Evolutionary conservation across 2,113 vertebrate species (phyloP).

Genomic region (Hassar affinis): DNA sequence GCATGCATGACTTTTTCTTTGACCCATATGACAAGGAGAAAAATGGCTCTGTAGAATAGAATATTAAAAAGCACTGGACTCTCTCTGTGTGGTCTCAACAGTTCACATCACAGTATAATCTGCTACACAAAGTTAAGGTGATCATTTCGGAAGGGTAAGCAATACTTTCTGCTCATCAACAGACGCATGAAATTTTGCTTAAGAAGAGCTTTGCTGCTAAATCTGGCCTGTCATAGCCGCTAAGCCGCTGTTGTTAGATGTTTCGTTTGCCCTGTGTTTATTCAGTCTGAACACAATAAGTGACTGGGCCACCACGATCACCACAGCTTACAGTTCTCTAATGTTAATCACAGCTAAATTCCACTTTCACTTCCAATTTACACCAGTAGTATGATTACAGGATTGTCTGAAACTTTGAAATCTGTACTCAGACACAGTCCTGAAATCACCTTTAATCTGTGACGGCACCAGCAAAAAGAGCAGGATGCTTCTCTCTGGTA

Average conservation of each 20-base stretch:
- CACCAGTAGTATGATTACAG: slow-evolving; percentile 19
- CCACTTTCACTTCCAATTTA: slow-evolving; percentile 13
- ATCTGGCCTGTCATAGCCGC: not conserved
- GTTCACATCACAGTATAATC: slow-evolving; percentile 1
- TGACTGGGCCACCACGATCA: slow-evolving; percentile 1
- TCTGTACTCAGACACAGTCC: slow-evolving; percentile 20
- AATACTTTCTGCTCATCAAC: slow-evolving; percentile 29
- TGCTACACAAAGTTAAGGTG: slow-evolving; percentile 5
- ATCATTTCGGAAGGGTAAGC: slow-evolving; percentile 20
- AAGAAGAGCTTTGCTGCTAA: slow-evolving; percentile 10
- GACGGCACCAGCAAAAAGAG: slow-evolving; percentile 26
- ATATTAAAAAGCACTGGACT: not conserved
- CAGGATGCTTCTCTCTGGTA: not conserved
- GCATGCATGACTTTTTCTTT: not conserved
- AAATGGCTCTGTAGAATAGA: not conserved
- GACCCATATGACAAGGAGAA: not conserved
- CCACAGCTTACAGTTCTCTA: slow-evolving; percentile 7
- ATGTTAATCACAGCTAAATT: slow-evolving; percentile 31
- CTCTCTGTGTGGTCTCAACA: slow-evolving; percentile 7
- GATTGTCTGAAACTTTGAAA: slow-evolving; percentile 34
- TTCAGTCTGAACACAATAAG: slow-evolving; percentile 25
- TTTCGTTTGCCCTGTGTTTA: slow-evolving; percentile 34
- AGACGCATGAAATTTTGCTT: not conserved
- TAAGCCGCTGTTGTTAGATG: slow-evolving; percentile 18
- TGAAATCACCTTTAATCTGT: slow-evolving; percentile 32